Percentiles rank a stretch among this genome's conserved stretches.
Evolutionary conservation across 53 echinoderm and acorn worm genomes (phyloP).

Genomic region (Patiria pectinifera): DNA sequence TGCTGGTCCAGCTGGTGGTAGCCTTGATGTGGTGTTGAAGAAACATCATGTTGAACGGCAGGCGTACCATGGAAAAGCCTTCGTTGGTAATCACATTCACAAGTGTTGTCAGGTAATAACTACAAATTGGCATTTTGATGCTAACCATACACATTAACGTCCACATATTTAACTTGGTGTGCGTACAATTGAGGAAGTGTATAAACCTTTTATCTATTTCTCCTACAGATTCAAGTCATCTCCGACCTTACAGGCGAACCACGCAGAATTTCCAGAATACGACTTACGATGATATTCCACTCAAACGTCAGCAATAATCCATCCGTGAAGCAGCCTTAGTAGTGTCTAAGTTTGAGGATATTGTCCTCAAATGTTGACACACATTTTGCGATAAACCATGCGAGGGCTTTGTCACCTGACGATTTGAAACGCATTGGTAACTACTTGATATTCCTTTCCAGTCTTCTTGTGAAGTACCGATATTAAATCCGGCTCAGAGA

Average conservation of each 20-base stretch:
- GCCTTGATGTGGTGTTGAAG: constrained; percentile 22
- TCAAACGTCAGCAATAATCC: not conserved
- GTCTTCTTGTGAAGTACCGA: not conserved
- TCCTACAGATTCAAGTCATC: constrained; percentile 19
- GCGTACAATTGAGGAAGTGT: no score
- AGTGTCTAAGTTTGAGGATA: constrained; percentile 1
- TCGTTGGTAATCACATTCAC: constrained; percentile 18
- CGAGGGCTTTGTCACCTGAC: not conserved
- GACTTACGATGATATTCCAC: constrained; percentile 9
- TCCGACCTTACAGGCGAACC: constrained; percentile 16
- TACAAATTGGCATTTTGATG: not conserved
- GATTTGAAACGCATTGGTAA: not conserved
- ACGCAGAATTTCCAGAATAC: not conserved
- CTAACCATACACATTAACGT: not conserved
- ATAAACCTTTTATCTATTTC: not conserved
- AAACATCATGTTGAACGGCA: constrained; percentile 3
- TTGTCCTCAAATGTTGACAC: constrained; percentile 25
- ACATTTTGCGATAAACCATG: constrained; percentile 25
- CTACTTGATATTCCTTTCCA: not conserved
- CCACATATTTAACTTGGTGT: no score
- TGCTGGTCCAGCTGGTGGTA: constrained; percentile 17
- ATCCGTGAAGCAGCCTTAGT: not conserved
- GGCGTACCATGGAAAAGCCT: constrained; percentile 34
- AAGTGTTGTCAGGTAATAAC: constrained; percentile 12
- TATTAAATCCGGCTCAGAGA: not conserved